Evolutionary conservation across 1,140 invertebrate species (phyloP), one percentile per base, ranked within the genome.

Genomic region (Paraescarpia echinospica): DNA sequence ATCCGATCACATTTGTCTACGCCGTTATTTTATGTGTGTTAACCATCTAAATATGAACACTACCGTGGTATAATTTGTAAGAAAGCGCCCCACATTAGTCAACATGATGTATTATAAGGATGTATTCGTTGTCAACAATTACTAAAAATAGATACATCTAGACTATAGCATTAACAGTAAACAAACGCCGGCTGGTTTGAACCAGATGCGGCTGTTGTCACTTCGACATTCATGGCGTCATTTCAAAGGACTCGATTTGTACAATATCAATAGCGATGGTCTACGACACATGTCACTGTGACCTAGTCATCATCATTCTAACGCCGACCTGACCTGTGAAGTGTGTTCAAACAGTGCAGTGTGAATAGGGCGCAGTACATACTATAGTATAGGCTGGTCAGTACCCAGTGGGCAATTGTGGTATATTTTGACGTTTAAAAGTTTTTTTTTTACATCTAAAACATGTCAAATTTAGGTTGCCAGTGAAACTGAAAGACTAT

Each of bases 181-280:
- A 89, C 91, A 89, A 5, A 33, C 34, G 33, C 34, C 14, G 34
- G 34, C 31, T 33, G 34, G 27, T 31, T 93, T 93, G 93, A 92
- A 94, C 89, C 93, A 34, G 12, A 34, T 93, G 93, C 93, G 93
- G 92, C 27, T 91, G n/a, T n/a, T 27, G 51, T 33, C 89, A 34
- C 34, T 41, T 18, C 33, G 51, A 92, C 92, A 93, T 93, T 93
- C 93, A 93, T 92, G 93, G 92, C 91, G 93, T 90, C 77, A 91
- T 93, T 35, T 48, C 35, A 41, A 92, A 91, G 93, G 88, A 92
- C 88, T 91, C 91, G 35, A 93, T 4, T n/a, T 91, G 93, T 94
- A 93, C 93, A 92, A 18, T 77, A 77, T 77, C 59, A 27, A 18
- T 77, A 77, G 22, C 59, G 59, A 77, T 77, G 59, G 27, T 77